Conservation (phyloP, 1,140 invertebrate genomes). For the Bombus fervidus region DNA sequence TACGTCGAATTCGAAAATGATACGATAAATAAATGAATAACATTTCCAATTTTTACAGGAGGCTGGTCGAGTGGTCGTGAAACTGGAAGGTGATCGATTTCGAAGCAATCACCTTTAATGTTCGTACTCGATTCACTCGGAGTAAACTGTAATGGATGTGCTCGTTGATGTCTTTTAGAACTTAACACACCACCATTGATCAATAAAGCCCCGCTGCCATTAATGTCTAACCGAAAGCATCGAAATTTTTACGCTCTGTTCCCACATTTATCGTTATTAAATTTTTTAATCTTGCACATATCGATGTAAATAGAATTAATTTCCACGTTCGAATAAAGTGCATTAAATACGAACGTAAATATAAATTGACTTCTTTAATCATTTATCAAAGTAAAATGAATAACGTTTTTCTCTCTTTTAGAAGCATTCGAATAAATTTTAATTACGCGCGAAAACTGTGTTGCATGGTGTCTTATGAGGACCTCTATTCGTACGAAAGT, state of each 20-base stretch:
- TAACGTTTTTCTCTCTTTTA: too few species aligned
- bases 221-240: neutral
- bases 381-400: too few species aligned
- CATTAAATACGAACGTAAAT: too few species aligned
- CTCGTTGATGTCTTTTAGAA: neutral
- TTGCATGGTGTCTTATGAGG: too few species aligned
- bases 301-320: neutral
- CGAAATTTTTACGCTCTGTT: neutral
- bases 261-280: too few species aligned
- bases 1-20: neutral
- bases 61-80: neutral
- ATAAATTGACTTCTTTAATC: too few species aligned
- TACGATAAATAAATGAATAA: neutral
- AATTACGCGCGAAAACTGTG: too few species aligned
- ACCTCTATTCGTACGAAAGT: accelerated
- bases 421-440: too few species aligned
- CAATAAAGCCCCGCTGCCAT: neutral
- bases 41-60: neutral
- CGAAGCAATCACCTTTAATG: neutral
- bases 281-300: too few species aligned
- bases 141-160: neutral
- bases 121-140: neutral
- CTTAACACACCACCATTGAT: neutral
- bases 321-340: neutral
- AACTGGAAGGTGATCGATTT: neutral